Conservation (phyloP, 1,140 invertebrate genomes). For the Eciton burchellii region DNA sequence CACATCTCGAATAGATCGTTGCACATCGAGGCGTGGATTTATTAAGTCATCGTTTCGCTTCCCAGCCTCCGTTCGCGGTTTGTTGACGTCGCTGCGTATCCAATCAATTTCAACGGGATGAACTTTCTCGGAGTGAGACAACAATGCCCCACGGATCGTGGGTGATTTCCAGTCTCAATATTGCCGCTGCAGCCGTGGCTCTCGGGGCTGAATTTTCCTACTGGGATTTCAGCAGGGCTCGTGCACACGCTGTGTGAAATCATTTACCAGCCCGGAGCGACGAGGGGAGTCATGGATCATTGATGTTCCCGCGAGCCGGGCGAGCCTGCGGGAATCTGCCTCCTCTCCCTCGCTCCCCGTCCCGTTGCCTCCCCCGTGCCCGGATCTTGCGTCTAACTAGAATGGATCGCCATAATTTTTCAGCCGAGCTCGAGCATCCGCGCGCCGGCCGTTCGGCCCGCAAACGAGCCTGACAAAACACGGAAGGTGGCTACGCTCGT, state of each 20-base stretch:
- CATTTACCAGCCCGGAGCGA: constrained; percentile 56
- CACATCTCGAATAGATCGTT: too few relatives aligned
- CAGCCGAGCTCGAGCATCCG: constrained; percentile 76
- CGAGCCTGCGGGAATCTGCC: constrained; percentile 71
- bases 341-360: background rate
- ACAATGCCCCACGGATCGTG: background rate
- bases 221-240: background rate
- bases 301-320: constrained; percentile 58
- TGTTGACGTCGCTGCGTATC: too few relatives aligned
- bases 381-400: constrained; percentile 80
- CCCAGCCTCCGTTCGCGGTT: background rate
- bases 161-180: constrained; percentile 1
- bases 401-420: constrained; percentile 84
- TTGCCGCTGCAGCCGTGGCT: background rate
- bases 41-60: background rate
- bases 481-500: constrained; percentile 81
- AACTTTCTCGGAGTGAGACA: background rate
- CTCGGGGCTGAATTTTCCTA: constrained; percentile 16
- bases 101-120: background rate
- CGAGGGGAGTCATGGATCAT: constrained; percentile 72
- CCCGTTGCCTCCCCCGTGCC: background rate
- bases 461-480: constrained; percentile 83
- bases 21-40: background rate
- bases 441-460: constrained; percentile 58
- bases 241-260: constrained; percentile 60